Conservation (phyloP, 1,140 invertebrate genomes). For the Neuroterus valhalla region DNA sequence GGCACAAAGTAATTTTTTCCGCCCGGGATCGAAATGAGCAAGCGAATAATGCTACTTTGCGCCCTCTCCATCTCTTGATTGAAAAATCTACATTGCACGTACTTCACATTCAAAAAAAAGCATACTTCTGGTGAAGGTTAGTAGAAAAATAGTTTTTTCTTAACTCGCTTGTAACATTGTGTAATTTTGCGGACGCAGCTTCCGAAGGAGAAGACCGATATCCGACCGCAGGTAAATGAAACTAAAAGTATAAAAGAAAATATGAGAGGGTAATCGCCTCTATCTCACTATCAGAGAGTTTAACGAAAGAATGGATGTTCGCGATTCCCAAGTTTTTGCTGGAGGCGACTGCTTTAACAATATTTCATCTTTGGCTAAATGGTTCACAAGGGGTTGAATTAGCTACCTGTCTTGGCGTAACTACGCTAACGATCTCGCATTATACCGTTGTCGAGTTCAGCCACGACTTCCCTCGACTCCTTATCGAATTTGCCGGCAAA, state of each 20-base stretch:
- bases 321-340: constrained; percentile 36
- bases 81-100: no score
- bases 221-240: constrained; percentile 71
- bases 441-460: constrained; percentile 36
- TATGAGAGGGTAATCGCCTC: neutral
- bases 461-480: constrained; percentile 10
- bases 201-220: constrained; percentile 72
- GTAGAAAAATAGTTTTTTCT: constrained; percentile 31
- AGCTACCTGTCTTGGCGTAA: constrained; percentile 44
- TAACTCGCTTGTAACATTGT: constrained; percentile 49
- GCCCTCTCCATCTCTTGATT: constrained; percentile 32
- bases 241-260: constrained; percentile 28
- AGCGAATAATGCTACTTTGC: no score
- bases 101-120: no score
- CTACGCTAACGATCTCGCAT: constrained; percentile 31
- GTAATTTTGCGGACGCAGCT: constrained; percentile 70
- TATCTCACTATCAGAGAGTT: neutral
- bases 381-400: constrained; percentile 68
- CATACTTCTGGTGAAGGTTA: no score
- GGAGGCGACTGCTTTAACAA: constrained; percentile 55
- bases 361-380: constrained; percentile 56
- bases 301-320: neutral
- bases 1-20: constrained; percentile 35
- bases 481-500: constrained; percentile 21
- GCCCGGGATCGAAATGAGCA: no score